Conservation (phyloP, 2,888 invertebrate genomes). For the Synanthedon vespiformis region DNA sequence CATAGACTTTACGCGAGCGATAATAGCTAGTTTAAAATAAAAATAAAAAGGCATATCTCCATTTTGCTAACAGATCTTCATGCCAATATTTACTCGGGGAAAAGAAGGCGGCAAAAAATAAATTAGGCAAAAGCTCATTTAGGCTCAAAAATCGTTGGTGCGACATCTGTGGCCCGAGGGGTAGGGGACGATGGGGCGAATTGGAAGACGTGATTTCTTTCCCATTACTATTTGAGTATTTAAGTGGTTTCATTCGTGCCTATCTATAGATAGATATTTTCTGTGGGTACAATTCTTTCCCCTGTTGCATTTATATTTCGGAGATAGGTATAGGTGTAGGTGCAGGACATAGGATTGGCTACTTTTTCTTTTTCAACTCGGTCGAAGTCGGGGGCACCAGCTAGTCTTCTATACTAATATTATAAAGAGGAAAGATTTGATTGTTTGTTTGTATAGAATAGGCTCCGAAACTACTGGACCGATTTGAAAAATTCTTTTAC, state of each 20-base stretch:
- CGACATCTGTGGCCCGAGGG: conserved; percentile 58
- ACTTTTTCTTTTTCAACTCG: no score
- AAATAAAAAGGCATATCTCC: conserved; percentile 25
- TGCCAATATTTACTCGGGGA: conserved; percentile 64
- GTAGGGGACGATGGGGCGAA: conserved; percentile 16
- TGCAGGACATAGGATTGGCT: no score
- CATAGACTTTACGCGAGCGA: no score
- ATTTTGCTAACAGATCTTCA: conserved; percentile 15
- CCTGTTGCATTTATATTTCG: background rate
- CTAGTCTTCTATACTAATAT: no score
- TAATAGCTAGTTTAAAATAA: no score
- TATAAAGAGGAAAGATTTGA: no score
- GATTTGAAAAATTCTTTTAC: no score
- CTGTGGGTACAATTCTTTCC: background rate
- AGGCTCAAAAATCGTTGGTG: conserved; percentile 49
- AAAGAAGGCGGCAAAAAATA: conserved; percentile 71
- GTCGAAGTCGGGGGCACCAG: no score
- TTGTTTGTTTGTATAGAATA: no score
- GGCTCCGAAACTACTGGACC: no score
- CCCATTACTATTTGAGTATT: conserved; percentile 40
- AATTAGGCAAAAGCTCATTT: conserved; percentile 70
- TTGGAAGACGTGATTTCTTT: conserved; percentile 35
- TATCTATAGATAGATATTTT: background rate
- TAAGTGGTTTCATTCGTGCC: conserved; percentile 13
- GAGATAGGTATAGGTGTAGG: no score